These are phyloP conservation scores for Choristoneura rosaceana DNA, from an alignment of 2,888 invertebrate species.

Conservation along the genomic window DNA sequence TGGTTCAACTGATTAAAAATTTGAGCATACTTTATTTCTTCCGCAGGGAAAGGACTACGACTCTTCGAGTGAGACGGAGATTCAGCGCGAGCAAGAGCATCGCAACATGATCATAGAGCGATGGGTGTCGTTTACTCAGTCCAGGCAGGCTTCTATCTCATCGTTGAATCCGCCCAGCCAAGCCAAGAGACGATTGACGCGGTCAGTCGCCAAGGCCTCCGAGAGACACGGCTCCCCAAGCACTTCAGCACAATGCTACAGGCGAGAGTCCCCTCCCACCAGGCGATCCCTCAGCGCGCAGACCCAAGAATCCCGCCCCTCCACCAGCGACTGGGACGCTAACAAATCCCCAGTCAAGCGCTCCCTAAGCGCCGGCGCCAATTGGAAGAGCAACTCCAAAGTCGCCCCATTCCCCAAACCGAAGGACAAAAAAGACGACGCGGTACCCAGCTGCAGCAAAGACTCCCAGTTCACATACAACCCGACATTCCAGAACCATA, in stretches of 20 bases:
- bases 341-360: slow-evolving; percentile 77
- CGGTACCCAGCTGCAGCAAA: slow-evolving; percentile 60
- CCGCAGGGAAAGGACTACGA: slow-evolving; percentile 93
- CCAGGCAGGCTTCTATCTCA: slow-evolving; percentile 70
- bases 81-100: slow-evolving; percentile 88
- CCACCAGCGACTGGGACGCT: slow-evolving; percentile 75
- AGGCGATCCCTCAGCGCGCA: slow-evolving; percentile 73
- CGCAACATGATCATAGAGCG: slow-evolving; percentile 89
- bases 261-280: slow-evolving; percentile 74
- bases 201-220: slow-evolving; percentile 68
- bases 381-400: slow-evolving; percentile 79
- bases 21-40: slow-evolving; percentile 9
- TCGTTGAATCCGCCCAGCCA: slow-evolving; percentile 69
- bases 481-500: slow-evolving; percentile 83
- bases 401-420: slow-evolving; percentile 71
- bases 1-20: neutral
- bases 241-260: slow-evolving; percentile 66
- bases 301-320: slow-evolving; percentile 67
- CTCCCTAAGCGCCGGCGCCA: slow-evolving; percentile 76
- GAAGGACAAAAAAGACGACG: slow-evolving; percentile 66
- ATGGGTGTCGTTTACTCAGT: slow-evolving; percentile 91
- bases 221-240: slow-evolving; percentile 75
- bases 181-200: slow-evolving; percentile 65
- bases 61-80: slow-evolving; percentile 90
- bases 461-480: slow-evolving; percentile 82